These are phyloP conservation scores for Yponomeuta plumbellus DNA, from an alignment of 2,888 invertebrate species.

Conservation along the genomic window DNA sequence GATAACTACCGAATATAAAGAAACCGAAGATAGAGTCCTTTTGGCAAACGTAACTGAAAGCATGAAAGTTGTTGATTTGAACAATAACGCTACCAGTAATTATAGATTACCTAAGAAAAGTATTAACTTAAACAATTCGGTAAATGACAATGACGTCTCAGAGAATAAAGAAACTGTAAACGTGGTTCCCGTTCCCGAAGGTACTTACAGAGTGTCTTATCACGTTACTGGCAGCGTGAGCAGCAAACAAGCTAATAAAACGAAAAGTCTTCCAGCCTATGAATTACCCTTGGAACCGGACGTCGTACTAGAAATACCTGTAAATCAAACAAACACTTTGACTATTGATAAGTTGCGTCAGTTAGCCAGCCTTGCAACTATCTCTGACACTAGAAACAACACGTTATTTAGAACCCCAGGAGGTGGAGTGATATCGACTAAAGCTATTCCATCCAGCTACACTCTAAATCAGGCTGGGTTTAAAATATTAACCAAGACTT, in stretches of 20 bases:
- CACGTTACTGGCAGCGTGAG: conserved; percentile 70
- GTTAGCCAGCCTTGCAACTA: conserved; percentile 74
- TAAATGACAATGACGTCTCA: conserved; percentile 23
- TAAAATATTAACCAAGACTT: conserved; percentile 80
- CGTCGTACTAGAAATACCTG: conserved; percentile 63
- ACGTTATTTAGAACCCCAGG: conserved; percentile 67
- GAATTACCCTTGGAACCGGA: conserved; percentile 65
- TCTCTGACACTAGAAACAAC: conserved; percentile 69
- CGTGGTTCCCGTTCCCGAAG: conserved; percentile 47
- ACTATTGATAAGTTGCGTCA: conserved; percentile 70
- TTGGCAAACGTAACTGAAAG: conserved; percentile 38
- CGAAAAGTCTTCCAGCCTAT: conserved; percentile 59
- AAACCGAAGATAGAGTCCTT: conserved; percentile 31
- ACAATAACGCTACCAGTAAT: conserved; percentile 33
- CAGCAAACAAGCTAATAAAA: conserved; percentile 67
- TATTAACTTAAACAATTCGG: conserved; percentile 40
- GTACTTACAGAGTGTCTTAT: conserved; percentile 66
- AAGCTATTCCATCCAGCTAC: conserved; percentile 78
- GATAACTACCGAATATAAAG: conserved; percentile 32
- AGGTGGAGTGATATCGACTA: conserved; percentile 74
- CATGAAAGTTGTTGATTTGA: conserved; percentile 33
- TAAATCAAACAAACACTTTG: conserved; percentile 55
- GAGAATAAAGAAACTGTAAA: conserved; percentile 31
- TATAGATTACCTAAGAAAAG: conserved; percentile 62
- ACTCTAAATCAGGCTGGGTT: conserved; percentile 80